Evolutionary conservation across 2,888 invertebrate genomes (phyloP).

Genomic region (Torymus texanus): DNA sequence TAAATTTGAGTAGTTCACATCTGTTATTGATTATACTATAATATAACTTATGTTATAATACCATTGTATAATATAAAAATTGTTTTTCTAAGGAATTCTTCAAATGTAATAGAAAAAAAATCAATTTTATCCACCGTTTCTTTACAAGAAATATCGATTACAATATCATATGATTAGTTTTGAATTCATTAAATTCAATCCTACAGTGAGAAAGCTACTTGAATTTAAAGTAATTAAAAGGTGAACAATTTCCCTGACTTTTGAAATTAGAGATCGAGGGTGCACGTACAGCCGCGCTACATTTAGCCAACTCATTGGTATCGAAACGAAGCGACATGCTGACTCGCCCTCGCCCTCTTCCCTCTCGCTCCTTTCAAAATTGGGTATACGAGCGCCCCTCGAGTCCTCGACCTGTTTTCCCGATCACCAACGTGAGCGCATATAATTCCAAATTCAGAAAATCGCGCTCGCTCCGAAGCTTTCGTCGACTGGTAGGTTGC

Average conservation of each 20-base stretch:
- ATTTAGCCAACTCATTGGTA: not conserved
- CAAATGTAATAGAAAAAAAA: no score
- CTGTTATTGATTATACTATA: no score
- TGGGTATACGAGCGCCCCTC: not conserved
- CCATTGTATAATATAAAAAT: no score
- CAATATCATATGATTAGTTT: no score
- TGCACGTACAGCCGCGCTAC: not conserved
- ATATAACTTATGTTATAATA: no score
- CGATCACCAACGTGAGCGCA: slow-evolving; percentile 34
- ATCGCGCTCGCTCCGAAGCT: slow-evolving; percentile 33
- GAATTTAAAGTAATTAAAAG: no score
- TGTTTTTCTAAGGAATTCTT: no score
- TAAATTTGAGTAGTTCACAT: no score
- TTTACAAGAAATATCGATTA: no score
- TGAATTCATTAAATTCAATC: no score
- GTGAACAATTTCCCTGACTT: not conserved
- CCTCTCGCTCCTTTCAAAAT: slow-evolving; percentile 1
- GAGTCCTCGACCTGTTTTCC: slow-evolving; percentile 26
- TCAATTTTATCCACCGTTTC: no score
- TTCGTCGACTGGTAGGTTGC: slow-evolving; percentile 39
- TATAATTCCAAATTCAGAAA: slow-evolving; percentile 44
- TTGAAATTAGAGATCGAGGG: not conserved
- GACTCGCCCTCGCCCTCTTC: not conserved
- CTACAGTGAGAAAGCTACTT: no score
- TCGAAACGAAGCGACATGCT: slow-evolving; percentile 6